Base-by-base conservation (phyloP, 2,888 invertebrate species). In the Colostygia pectinataria region DNA sequence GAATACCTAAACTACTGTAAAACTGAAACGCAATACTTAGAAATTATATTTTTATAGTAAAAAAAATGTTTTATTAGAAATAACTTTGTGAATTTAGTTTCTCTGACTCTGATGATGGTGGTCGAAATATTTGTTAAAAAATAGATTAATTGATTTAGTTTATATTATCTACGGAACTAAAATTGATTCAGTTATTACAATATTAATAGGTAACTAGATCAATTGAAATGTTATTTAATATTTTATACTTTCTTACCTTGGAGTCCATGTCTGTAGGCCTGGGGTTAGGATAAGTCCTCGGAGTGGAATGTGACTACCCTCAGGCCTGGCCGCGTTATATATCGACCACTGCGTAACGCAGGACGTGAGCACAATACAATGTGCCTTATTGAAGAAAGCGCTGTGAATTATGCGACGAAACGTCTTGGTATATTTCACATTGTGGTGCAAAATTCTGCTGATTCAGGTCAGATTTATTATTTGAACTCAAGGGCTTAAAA, bases 371-470 rank as follows among this genome's bases (percentile, higher is more conserved):
- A 69, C 76, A 79, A 89, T 90, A 87, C 81, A 58, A 63, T 65
- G 70, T 65, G 64, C 62, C 80, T 78, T 72, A 82, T 85, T 83
- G 83, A 84, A 83, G 88, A 88, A 88, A 87, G 87, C 81, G 77
- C 65, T 68, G 61, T 63, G 63, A 67, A 74, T 86, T 83, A 84
- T 83, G 83, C 80, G 74, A 77, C 59, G 41, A 12, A 7, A 25
- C 34, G 60, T 51, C 56, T 69, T 71, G 77, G 71, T 77, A 78
- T 68, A 68, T 69, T 71, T 72, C 77, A 68, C 74, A 74, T 66
- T 13, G 44, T 40, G 15, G 29, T 25, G 10, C 31, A 23, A 40
- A 49, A 39, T 55, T 57, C 48, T 34, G 34, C 15, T 20, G 41
- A 59, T 71, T 60, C 66, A 59, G 57, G 58, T 60, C 28, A 47